Evolutionary conservation across 2,113 vertebrate genomes (phyloP).

Genomic region (Callopanchax toddi): DNA sequence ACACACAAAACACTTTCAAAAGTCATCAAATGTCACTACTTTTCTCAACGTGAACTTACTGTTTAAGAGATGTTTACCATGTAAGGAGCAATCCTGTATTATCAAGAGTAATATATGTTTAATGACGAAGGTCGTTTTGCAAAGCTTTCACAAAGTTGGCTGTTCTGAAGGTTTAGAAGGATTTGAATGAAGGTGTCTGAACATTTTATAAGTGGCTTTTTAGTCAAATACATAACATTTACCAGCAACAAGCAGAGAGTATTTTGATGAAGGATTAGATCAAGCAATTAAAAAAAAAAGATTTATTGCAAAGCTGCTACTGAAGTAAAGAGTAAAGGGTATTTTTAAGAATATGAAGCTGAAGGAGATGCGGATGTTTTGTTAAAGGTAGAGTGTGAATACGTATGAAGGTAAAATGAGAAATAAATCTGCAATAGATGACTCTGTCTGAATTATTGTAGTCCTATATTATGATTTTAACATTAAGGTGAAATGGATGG

Average conservation of each 20-base stretch:
- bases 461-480: not conserved
- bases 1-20: not conserved
- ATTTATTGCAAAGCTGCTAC: conserved; percentile 7
- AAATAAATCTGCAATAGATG: conserved; percentile 56
- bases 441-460: not conserved
- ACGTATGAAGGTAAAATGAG: conserved; percentile 49
- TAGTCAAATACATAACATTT: conserved; percentile 20
- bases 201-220: conserved; percentile 16
- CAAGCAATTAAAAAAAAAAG: no score
- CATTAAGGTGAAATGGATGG: no score
- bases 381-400: conserved; percentile 36
- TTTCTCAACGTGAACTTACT: not conserved
- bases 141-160: conserved; percentile 33
- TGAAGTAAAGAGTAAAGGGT: conserved; percentile 12
- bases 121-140: conserved; percentile 54
- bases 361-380: conserved; percentile 5
- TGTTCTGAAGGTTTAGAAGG: conserved; percentile 54
- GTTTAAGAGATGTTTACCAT: conserved; percentile 40
- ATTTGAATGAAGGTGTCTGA: conserved; percentile 54
- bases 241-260: conserved; percentile 14
- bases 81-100: conserved; percentile 24
- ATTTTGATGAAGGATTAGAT: conserved; percentile 56
- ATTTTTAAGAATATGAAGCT: not conserved
- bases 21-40: not conserved
- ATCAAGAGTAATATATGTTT: conserved; percentile 34